Conservation (phyloP, 2,113 vertebrate species). For the Nannobrachium achirus region DNA sequence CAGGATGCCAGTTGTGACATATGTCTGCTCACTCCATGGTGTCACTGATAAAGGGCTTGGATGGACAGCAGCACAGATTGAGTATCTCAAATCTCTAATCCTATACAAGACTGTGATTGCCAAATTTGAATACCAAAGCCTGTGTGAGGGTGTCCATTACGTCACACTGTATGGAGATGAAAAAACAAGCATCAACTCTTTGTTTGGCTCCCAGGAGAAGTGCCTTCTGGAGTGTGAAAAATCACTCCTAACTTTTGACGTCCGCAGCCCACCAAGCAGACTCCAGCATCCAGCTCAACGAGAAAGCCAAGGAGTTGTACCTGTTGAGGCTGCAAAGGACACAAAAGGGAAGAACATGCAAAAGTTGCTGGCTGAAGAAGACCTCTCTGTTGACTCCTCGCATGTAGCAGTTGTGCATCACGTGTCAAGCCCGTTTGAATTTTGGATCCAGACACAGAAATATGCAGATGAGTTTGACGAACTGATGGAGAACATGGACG, state of each 20-base stretch:
- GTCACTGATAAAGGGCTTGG: conserved; percentile 81
- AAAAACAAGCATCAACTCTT: conserved; percentile 82
- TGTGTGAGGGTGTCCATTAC: conserved; percentile 88
- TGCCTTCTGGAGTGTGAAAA: conserved; percentile 64
- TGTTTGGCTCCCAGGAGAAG: conserved; percentile 79
- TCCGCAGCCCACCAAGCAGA: conserved; percentile 12
- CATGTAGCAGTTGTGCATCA: conserved; percentile 80
- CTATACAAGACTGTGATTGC: conserved; percentile 82
- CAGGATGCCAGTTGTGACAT: conserved; percentile 92
- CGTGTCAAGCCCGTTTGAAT: conserved; percentile 82
- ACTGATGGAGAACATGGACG: conserved; percentile 77
- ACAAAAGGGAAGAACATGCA: conserved; percentile 7
- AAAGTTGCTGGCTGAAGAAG: conserved; percentile 36
- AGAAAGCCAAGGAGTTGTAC: conserved; percentile 4
- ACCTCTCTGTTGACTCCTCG: conserved; percentile 71
- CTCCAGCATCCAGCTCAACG: conserved; percentile 5
- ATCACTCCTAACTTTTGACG: conserved; percentile 37
- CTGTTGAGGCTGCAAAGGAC: conserved; percentile 6
- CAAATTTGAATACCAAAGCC: conserved; percentile 86
- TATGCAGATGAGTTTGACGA: conserved; percentile 77
- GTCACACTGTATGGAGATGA: conserved; percentile 86
- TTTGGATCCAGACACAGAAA: conserved; percentile 86
- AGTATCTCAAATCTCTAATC: conserved; percentile 81
- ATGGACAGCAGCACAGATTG: conserved; percentile 82
- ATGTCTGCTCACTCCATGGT: conserved; percentile 86